These are phyloP conservation scores for Nudaria mundana DNA, from an alignment of 2,888 invertebrate species.

Conservation along the genomic window DNA sequence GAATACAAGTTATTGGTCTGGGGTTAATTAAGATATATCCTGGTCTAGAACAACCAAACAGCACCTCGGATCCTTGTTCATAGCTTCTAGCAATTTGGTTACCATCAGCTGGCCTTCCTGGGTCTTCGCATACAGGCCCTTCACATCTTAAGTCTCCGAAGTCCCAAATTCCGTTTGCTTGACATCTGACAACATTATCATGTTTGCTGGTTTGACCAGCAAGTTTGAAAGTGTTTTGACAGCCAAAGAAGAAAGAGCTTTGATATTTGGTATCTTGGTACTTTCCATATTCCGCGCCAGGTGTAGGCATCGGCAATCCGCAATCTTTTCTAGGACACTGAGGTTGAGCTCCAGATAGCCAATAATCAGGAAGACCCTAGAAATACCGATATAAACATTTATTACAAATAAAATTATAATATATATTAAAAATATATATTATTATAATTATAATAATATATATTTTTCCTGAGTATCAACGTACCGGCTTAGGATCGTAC, in stretches of 20 bases:
- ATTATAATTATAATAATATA: too few species aligned
- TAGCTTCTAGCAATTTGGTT: conserved; percentile 91
- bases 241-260: conserved; percentile 97
- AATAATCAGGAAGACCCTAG: conserved; percentile 92
- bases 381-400: too few species aligned
- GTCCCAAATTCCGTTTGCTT: conserved; percentile 97
- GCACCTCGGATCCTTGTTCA: conserved; percentile 94
- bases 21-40: conserved; percentile 96
- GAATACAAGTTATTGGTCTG: conserved; percentile 92
- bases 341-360: conserved; percentile 93
- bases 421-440: too few species aligned
- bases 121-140: conserved; percentile 98
- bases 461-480: too few species aligned
- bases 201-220: conserved; percentile 95
- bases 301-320: conserved; percentile 93
- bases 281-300: conserved; percentile 96
- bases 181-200: conserved; percentile 95
- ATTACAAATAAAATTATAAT: too few species aligned
- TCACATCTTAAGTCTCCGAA: conserved; percentile 97
- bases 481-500: conserved; percentile 93
- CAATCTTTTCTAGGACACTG: conserved; percentile 95
- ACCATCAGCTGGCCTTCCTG: conserved; percentile 96
- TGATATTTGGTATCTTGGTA: conserved; percentile 94
- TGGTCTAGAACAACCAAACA: conserved; percentile 93
- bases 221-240: conserved; percentile 96